Base-by-base conservation (phyloP, 1,140 invertebrate genomes). In the Anastrepha ludens region DNA sequence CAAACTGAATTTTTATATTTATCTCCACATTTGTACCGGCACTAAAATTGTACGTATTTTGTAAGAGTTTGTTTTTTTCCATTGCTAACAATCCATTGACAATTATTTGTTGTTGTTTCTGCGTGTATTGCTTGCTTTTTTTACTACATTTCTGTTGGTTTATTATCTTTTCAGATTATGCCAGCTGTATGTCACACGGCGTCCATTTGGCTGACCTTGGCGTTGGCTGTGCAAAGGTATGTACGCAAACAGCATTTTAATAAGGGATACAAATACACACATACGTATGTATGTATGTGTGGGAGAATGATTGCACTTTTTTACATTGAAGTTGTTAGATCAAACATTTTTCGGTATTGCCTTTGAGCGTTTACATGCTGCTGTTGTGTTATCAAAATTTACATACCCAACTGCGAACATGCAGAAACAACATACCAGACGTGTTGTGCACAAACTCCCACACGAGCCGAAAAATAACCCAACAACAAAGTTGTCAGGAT, bases 161-260 rank as follows among this genome's bases (percentile, higher is more conserved):
- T 65, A 65, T 20, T 62, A 88, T 88, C 89, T 86, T 94, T 94
- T 0, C 93, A 95, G 95, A 94, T 95, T 70, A 94, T 98, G 88
- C 98, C 98, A 2, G 97, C 97, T 39, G 95, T 98, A 91, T 98
- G 98, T 93, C 98, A 98, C 94, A 98, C 98, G 1, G 97, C 97
- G 1, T 98, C 97, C 88, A 98, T 98, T 70, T 98, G 98, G 97
- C 93, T 98, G 88, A 98, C 98, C 0, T 93, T 98, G 87, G 96
- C 97, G 1, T 94, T 98, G 55, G 98, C 98, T 3, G 96, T 97
- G 1, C 98, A 98, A 94, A 94, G 97, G 92, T 93, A 92, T 91
- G 87, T 86, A 59, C 55, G 70, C 70, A 47, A 58, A 81, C 9
- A 62, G 17, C 44, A 47, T 41, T 62, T 41, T 58, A 41, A 41